Base-by-base conservation (phyloP, 2,888 invertebrate species). In the Diarsia brunnea region DNA sequence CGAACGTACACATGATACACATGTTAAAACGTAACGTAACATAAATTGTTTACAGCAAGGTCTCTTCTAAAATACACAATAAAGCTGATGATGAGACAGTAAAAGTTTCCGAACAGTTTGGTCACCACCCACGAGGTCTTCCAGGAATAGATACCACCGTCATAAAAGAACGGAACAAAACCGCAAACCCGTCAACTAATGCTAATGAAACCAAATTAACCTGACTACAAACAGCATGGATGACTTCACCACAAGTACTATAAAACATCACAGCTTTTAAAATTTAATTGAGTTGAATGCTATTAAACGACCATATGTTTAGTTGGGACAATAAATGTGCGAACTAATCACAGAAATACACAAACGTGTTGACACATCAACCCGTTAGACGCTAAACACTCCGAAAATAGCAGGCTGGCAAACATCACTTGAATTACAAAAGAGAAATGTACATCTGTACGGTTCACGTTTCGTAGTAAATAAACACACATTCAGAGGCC, bases 171-270 rank as follows among this genome's bases (percentile, higher is more conserved):
- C 88, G 89, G 88, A 92, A 94, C 91, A 92, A 92, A 92, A 93
- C 93, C 92, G 90, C 93, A 91, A 92, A 90, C 88, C 85, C 88
- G 87, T 88, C 89, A 93, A 93, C 91, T 88, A 81, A 90, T 90
- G 89, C 90, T 93, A 94, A 95, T 93, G 91, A 90, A 94, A 91
- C 89, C 84, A 88, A 93, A 94, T 93, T 91, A 92, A 92, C 90
- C 90, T 89, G 87, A 89, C 86, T 89, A 83, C 87, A 87, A 91
- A 92, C 90, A 91, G 91, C 90, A 90, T 92, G 77, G 81, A 91
- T 91, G 90, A 91, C 88, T 88, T 90, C 90, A 90, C 87, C 70
- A 61, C 69, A 82, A 82, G 66, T 85, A 71, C 73, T 49, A 61
- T 78, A 66, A 88, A 73, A 75, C 75, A 75, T 63, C 67, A 81